Evolutionary conservation across 2,888 invertebrate genomes (phyloP), one percentile per base, ranked within the genome.

Genomic region (Dynastes hyllus): DNA sequence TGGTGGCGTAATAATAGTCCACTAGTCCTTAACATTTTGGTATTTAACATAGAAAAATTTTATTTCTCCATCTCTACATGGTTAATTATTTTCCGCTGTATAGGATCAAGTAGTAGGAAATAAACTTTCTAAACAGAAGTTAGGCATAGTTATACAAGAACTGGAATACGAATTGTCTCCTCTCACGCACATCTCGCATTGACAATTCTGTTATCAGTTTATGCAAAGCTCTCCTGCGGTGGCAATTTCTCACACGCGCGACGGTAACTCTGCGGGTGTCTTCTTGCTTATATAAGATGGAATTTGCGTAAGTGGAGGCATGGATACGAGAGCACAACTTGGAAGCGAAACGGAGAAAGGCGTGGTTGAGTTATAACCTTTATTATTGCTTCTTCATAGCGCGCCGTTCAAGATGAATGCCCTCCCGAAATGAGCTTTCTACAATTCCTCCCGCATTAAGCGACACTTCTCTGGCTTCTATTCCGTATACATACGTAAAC

Each of bases 351-450:
- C 55, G 45, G 40, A 5, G 66, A 66, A 76, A 45, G 77, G 77
- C 58, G 77, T 53, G 77, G 61, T 85, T 88, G 86, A 88, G 86
- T 87, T 87, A 88, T 88, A 84, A 85, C 86, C 86, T 84, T 87
- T 88, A 88, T 88, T 88, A 88, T 88, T 88, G 87, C 88, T 85
- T 85, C 86, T 86, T 85, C 85, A 85, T 85, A 86, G 85, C 86
- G 85, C 86, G 87, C 87, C 87, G 87, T 87, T 86, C 86, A 87
- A 88, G 87, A 88, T 87, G 86, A 84, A 88, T 88, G 87, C 85
- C 85, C 86, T 85, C 84, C 37, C 84, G 84, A 87, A 87, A 88
- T 87, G 87, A 88, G 87, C 86, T 87, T 85, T 85, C 85, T 84
- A 79, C 84, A 83, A 82, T 81, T 80, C 77, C 37, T 67, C n/a